These are phyloP conservation scores for Megalurothrips usitatus DNA, from an alignment of 2,888 invertebrate species.

Conservation along the genomic window DNA sequence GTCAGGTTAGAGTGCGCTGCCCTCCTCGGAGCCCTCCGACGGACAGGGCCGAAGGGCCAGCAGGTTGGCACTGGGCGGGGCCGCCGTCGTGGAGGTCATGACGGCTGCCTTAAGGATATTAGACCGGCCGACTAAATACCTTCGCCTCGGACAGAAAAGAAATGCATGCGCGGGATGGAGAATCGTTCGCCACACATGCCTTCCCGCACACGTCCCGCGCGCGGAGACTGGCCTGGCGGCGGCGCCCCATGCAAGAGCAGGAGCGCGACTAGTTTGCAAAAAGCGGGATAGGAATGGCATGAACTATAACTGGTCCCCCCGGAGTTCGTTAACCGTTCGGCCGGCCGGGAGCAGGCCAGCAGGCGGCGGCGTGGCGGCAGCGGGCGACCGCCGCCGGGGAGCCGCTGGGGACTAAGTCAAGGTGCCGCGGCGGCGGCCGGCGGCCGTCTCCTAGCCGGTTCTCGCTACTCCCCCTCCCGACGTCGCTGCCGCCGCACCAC, in stretches of 20 bases:
- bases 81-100: neutral
- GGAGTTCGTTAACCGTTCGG: constrained; percentile 22
- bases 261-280: neutral
- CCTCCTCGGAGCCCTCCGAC: neutral
- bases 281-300: neutral
- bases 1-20: neutral
- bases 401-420: neutral
- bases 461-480: neutral
- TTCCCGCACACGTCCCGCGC: neutral
- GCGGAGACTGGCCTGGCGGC: neutral
- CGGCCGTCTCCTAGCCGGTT: neutral
- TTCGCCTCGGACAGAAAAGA: no score
- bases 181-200: neutral
- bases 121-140: no score
- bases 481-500: neutral
- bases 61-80: neutral
- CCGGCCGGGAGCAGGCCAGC: neutral
- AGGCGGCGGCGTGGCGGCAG: neutral
- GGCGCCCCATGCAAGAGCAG: neutral
- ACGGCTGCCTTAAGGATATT: neutral
- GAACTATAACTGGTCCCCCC: neutral
- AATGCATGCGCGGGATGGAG: neutral
- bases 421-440: neutral
- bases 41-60: neutral
- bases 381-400: neutral